A percentile compares a stretch with the other conserved stretches of the same genome.
These are phyloP conservation scores for Scomber japonicus DNA, from an alignment of 2,113 vertebrate species.

Conservation along the genomic window DNA sequence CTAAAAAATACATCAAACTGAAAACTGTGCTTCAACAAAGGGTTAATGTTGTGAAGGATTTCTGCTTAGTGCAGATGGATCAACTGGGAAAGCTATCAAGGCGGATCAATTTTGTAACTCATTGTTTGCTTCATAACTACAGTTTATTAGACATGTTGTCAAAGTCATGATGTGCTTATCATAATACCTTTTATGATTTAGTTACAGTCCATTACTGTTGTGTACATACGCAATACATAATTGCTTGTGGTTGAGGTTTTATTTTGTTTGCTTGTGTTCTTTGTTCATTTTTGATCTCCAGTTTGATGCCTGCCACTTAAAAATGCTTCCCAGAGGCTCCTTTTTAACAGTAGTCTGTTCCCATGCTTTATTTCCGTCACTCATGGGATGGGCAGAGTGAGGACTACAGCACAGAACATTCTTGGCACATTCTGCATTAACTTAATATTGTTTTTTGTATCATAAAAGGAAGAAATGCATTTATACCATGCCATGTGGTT, in stretches of 20 bases:
- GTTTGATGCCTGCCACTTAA: neutral
- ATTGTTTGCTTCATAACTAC: neutral
- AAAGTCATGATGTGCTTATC: neutral
- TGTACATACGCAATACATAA: neutral
- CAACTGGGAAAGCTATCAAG: neutral
- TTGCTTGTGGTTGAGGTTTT: neutral
- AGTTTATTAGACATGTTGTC: neutral
- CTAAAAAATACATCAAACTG: neutral
- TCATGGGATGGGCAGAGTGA: constrained; percentile 7
- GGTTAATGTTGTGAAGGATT: neutral
- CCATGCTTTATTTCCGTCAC: constrained; percentile 54
- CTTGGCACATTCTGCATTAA: constrained; percentile 38
- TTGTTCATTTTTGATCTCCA: neutral
- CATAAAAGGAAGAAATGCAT: neutral
- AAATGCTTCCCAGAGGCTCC: constrained; percentile 16
- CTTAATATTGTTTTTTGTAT: constrained; percentile 25
- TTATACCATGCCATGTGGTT: neutral
- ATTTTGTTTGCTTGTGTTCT: constrained; percentile 6
- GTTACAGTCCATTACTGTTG: neutral
- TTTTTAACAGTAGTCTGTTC: constrained; percentile 26
- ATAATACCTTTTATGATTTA: neutral
- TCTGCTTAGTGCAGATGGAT: neutral
- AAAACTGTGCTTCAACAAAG: constrained; percentile 12
- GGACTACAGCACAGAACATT: constrained; percentile 47
- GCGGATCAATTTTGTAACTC: neutral